Evolutionary conservation across 2,888 invertebrate species (phyloP).

Genomic region (Tenthredo amoena): DNA sequence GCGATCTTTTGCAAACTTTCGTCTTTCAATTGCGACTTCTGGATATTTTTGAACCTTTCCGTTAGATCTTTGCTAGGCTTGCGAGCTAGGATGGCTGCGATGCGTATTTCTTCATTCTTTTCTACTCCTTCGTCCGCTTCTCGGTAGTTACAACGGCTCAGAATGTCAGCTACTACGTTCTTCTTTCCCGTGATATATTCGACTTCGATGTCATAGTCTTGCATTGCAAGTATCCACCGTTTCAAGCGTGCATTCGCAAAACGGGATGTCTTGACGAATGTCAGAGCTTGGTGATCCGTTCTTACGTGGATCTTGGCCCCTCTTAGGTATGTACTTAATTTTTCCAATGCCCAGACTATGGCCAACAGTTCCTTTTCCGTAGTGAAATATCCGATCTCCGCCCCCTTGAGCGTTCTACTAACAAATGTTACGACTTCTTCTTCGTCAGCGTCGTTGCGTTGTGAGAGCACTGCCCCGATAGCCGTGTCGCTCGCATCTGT

Average conservation of each 20-base stretch:
- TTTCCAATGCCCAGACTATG: slow-evolving; percentile 60
- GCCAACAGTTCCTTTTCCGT: slow-evolving; percentile 65
- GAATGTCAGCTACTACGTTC: slow-evolving; percentile 61
- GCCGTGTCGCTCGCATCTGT: slow-evolving; percentile 56
- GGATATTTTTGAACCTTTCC: too few relatives aligned
- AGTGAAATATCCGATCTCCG: slow-evolving; percentile 60
- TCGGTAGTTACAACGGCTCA: slow-evolving; percentile 57
- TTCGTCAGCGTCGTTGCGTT: slow-evolving; percentile 32
- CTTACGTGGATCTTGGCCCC: slow-evolving; percentile 58
- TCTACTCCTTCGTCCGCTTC: slow-evolving; percentile 15
- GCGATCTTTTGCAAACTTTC: too few relatives aligned
- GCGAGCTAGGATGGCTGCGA: too few relatives aligned
- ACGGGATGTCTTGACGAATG: slow-evolving; percentile 63
- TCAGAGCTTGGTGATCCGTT: slow-evolving; percentile 65
- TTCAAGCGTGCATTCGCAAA: slow-evolving; percentile 61
- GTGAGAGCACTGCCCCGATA: slow-evolving; percentile 53
- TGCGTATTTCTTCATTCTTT: not conserved
- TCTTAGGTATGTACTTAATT: slow-evolving; percentile 63
- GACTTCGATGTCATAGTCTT: slow-evolving; percentile 62
- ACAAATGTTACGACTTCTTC: slow-evolving; percentile 55
- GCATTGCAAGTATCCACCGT: slow-evolving; percentile 63
- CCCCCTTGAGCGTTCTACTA: slow-evolving; percentile 53
- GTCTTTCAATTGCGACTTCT: too few relatives aligned
- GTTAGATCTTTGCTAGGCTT: too few relatives aligned
- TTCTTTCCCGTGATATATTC: slow-evolving; percentile 60